These are phyloP conservation scores for Dasyprocta punctata DNA, from an alignment of 2,113 vertebrate genomes.

Conservation along the genomic window DNA sequence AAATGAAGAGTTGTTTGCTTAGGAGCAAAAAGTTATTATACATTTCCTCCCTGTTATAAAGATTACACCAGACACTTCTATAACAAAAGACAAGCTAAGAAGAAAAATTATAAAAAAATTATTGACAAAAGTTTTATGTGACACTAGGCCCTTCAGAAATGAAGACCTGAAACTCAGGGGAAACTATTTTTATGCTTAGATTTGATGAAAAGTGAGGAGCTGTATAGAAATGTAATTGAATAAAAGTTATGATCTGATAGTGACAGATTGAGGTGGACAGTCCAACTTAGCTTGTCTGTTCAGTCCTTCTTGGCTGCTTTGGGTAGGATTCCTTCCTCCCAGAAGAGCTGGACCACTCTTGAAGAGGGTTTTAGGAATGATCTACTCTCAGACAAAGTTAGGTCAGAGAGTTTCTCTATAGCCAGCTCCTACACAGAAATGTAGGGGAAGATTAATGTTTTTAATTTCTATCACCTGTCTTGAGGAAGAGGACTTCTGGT, in stretches of 20 bases:
- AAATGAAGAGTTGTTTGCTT: not conserved
- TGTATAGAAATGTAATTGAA: not conserved
- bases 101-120: not conserved
- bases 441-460: not conserved
- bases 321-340: not conserved
- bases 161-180: not conserved
- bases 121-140: not conserved
- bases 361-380: not conserved
- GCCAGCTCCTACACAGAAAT: not conserved
- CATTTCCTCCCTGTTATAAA: not conserved
- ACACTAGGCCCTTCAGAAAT: not conserved
- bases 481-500: not conserved
- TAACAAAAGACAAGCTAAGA: not conserved
- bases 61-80: not conserved
- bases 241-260: not conserved
- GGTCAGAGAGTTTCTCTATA: not conserved
- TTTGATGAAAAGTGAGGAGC: not conserved
- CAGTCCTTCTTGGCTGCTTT: not conserved
- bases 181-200: not conserved
- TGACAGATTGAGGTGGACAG: not conserved
- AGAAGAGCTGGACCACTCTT: not conserved
- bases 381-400: not conserved
- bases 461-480: not conserved
- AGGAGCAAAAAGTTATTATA: not conserved
- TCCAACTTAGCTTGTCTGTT: not conserved